phyloP scores from a whole-genome alignment of 2,797 vertebrate genomes.

The Synaphobranchus kaupii region DNA sequence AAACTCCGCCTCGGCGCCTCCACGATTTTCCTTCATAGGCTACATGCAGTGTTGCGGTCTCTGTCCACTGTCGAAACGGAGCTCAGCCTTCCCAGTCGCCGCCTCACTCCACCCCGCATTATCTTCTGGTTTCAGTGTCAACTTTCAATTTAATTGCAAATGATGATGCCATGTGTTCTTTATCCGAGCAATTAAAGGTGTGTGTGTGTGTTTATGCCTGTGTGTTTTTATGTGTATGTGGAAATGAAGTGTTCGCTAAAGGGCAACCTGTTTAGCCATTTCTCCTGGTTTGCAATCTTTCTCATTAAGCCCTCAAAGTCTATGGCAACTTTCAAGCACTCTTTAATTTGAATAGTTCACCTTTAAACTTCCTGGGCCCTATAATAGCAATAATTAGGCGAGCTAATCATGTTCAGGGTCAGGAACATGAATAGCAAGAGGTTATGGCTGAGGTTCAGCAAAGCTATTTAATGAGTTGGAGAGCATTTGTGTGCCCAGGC shows the following conservation, averaged over 20 bases:
- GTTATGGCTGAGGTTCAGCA: conserved; percentile 6
- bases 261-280: conserved; percentile 32
- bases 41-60: too few species aligned
- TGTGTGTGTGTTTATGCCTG: not conserved
- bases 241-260: not conserved
- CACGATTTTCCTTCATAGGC: too few species aligned
- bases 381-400: conserved; percentile 40
- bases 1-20: too few species aligned
- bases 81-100: too few species aligned
- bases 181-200: too few species aligned
- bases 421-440: conserved; percentile 24
- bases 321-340: conserved; percentile 30
- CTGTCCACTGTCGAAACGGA: too few species aligned
- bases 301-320: conserved; percentile 35
- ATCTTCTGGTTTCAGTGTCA: too few species aligned
- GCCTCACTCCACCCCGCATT: too few species aligned
- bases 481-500: not conserved
- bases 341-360: conserved; percentile 42
- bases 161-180: not conserved
- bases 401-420: conserved; percentile 42
- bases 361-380: conserved; percentile 31
- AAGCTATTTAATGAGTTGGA: conserved; percentile 39
- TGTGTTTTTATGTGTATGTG: not conserved
- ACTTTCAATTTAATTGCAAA: not conserved
- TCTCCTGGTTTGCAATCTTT: conserved; percentile 26